Evolutionary conservation across 2,888 invertebrate genomes (phyloP).

Genomic region (Machimus rusticus): DNA sequence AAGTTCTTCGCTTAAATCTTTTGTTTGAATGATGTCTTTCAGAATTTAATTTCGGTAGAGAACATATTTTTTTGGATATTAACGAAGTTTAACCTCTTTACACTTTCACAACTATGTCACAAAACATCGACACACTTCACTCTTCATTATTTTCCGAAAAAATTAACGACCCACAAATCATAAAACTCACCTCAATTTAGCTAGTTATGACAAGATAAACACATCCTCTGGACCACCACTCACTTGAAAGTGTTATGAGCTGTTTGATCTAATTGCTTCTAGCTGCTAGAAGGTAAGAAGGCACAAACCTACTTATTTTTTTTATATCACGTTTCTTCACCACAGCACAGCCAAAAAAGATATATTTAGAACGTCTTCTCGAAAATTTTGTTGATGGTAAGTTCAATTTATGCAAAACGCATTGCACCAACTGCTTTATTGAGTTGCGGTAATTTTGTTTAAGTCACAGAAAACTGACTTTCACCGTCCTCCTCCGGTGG

Average conservation of each 20-base stretch:
- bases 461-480: background rate
- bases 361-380: background rate
- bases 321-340: background rate
- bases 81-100: background rate
- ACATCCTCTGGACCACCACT: background rate
- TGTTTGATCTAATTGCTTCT: background rate
- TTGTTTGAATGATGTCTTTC: background rate
- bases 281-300: background rate
- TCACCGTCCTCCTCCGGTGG: background rate
- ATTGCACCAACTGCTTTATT: background rate
- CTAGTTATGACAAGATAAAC: background rate
- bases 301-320: background rate
- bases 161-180: background rate
- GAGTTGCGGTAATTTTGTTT: background rate
- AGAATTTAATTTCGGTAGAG: background rate
- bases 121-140: background rate
- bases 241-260: background rate
- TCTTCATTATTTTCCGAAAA: background rate
- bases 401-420: background rate
- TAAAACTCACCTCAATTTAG: background rate
- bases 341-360: background rate
- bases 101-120: background rate
- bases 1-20: background rate
- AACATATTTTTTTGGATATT: background rate
- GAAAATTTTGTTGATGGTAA: background rate